Evolutionary conservation across 2,888 invertebrate genomes (phyloP), one percentile per base, ranked within the genome.

Genomic region (Amblyteles armatorius): DNA sequence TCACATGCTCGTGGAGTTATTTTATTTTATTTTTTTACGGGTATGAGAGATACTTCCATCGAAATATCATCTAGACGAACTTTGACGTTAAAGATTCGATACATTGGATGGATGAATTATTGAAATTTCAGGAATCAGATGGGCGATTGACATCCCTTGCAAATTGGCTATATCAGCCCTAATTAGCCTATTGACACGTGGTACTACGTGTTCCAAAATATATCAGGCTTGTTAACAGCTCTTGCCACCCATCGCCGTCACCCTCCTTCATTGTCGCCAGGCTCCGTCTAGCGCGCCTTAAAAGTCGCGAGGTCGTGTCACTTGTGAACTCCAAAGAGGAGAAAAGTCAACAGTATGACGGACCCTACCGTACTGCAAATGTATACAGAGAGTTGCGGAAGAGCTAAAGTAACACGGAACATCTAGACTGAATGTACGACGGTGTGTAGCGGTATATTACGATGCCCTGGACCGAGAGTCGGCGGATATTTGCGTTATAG

Each of bases 401-500:
- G 57, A 26, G 57, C 26, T 26, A 57, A 57, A 22, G 57, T 57
- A 57, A 57, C 22, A 22, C 22, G 16, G 33, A 60, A 26, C 33
- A 60, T 33, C 33, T 3, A 22, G 4, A 57, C 3, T 13, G 57
- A 22, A 57, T 57, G 26, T 26, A 19, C 52, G 57, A 57, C 7
- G 19, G 19, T 52, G 5, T 60, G 13, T n/a, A 11, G 22, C 22
- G 44, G 9, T 57, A 11, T 26, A 57, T 22, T 57, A 22, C 57
- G 26, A 57, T 13, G 57, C 22, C 11, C 22, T 57, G 26, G 57
- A 22, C 26, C 19, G 22, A 13, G 2, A 60, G 26, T 26, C 60
- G 29, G 9, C 1, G 60, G 48, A 73, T 79, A 50, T 82, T 79
- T 26, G 74, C 69, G 19, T 82, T 76, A 57, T 33, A 82, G 76